Conservation (phyloP, 2,888 invertebrate species). For the Eucera pruinosa region DNA sequence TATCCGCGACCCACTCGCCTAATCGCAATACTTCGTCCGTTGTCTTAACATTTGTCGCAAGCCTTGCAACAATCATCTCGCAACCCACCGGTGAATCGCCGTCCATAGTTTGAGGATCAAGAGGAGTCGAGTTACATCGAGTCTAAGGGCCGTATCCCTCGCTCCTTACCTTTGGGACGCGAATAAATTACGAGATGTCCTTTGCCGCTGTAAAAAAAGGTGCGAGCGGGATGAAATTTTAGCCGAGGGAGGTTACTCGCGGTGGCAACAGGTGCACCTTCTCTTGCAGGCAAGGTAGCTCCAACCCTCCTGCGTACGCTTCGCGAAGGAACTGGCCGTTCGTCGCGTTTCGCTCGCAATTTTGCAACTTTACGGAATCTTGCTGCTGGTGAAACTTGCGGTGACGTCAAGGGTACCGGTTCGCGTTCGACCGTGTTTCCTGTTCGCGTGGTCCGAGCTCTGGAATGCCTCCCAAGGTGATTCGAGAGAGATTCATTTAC, state of each 20-base stretch:
- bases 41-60: too few species aligned
- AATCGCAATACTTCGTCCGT: too few species aligned
- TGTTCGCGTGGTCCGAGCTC: not conserved
- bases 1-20: too few species aligned
- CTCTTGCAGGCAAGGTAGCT: slow-evolving; percentile 16
- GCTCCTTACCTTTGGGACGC: too few species aligned
- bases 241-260: slow-evolving; percentile 40
- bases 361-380: not conserved
- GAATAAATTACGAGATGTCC: slow-evolving; percentile 14
- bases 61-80: too few species aligned
- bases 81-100: too few species aligned
- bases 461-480: slow-evolving; percentile 2
- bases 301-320: not conserved
- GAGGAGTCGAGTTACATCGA: too few species aligned
- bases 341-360: not conserved
- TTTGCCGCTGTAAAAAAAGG: not conserved
- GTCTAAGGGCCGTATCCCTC: too few species aligned
- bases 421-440: not conserved
- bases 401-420: not conserved
- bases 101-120: too few species aligned
- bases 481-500: slow-evolving; percentile 16
- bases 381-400: too few species aligned
- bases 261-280: slow-evolving; percentile 64
- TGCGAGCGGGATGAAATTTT: slow-evolving; percentile 15
- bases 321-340: slow-evolving; percentile 10